Conservation (phyloP, 2,888 invertebrate genomes). For the Thysanoteuthis rhombus region DNA sequence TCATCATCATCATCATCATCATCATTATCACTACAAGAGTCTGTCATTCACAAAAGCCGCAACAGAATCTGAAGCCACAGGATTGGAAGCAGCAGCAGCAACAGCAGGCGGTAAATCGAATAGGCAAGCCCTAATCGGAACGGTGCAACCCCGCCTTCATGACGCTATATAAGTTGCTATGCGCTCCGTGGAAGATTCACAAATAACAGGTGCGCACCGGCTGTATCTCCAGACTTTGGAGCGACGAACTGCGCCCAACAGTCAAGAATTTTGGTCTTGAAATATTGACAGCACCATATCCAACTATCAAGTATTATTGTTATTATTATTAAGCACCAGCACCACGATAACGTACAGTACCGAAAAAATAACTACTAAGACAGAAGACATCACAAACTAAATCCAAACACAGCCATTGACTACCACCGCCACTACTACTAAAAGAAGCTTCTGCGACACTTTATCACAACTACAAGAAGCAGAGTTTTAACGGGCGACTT, state of each 20-base stretch:
- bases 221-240: neutral
- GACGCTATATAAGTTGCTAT: neutral
- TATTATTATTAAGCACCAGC: no score
- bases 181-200: neutral
- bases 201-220: neutral
- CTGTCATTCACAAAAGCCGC: neutral
- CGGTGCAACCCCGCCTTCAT: neutral
- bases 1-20: no score
- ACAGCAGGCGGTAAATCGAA: neutral
- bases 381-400: no score
- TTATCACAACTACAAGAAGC: no score
- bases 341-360: no score
- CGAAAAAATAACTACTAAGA: no score
- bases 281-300: no score
- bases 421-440: no score
- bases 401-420: no score
- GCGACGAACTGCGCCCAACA: neutral
- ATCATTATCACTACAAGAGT: neutral
- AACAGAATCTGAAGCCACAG: neutral
- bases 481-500: no score
- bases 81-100: neutral
- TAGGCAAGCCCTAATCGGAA: neutral
- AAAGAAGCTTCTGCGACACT: no score
- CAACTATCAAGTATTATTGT: no score
- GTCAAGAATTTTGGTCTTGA: neutral